Evolutionary conservation across 2,888 invertebrate genomes (phyloP), one percentile per base, ranked within the genome.

Genomic region (Lepidocyrtinus sp.): DNA sequence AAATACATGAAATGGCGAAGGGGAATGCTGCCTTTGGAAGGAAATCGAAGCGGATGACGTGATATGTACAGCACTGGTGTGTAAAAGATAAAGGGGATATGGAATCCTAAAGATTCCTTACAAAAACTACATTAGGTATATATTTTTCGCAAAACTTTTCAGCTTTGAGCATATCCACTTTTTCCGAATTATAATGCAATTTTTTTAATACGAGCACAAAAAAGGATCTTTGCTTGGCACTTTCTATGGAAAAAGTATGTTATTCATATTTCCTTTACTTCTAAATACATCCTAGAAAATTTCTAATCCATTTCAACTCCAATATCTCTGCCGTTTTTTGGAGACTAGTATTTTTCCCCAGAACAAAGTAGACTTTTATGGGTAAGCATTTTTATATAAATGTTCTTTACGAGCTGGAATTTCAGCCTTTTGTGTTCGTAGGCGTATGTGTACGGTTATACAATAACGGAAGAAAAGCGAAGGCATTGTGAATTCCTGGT

Each of bases 1-100:
- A 55, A n/a, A 21, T 24, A 45, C 15, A 45, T 19, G 24, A 55
- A 50, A 45, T 55, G 24, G 69, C 61, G 45, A 25, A 68, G 75
- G 75, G 36, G 36, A 36, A 36, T 12, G 12, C 12, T 36, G 36
- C 5, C 36, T 36, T 36, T 36, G 69, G 45, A 25, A 68, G 75
- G 75, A 75, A 75, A 75, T 75, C 19, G 75, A 68, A 75, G 61
- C 55, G 68, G 74, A 74, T 75, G 75, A 75, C 68, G 68, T 36
- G 36, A 36, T 36, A 12, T 46, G 72, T 63, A 75, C 59, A 62
- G 75, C 45, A n/a, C 55, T 36, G 36, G 36, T 36, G 36, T 5
- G 5, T 5, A 36, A 36, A 12, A 7, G 36, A 36, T 36, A 12
- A 7, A 12, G 12, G 36, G 36, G 36, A 5, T 36, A 36, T 36